A percentile compares a stretch with the other conserved stretches of the same genome.
phyloP scores from a whole-genome alignment of 2,888 invertebrate genomes.

The Laothoe populi region DNA sequence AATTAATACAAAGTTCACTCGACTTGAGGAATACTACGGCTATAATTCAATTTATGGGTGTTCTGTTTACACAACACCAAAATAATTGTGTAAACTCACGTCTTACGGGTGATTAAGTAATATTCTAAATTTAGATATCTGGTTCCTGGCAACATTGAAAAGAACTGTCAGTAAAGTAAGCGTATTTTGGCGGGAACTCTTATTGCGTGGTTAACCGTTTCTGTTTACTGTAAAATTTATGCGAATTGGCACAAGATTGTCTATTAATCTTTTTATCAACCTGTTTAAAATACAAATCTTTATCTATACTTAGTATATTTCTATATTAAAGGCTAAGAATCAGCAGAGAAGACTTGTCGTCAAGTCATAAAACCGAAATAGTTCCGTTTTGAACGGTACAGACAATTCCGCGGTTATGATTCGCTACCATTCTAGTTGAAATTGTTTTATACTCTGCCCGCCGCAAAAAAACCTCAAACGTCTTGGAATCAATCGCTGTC shows the following conservation, averaged over 20 bases:
- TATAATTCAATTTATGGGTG: slow-evolving; percentile 14
- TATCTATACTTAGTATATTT: too few relatives aligned
- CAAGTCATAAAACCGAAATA: background rate
- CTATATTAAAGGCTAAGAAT: too few relatives aligned
- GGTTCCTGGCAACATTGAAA: slow-evolving; percentile 14
- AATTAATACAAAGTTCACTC: slow-evolving; percentile 8
- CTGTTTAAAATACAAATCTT: too few relatives aligned
- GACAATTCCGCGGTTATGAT: slow-evolving; percentile 17
- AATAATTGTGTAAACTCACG: slow-evolving; percentile 16
- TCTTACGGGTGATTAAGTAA: background rate
- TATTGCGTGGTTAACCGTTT: background rate
- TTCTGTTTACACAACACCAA: background rate
- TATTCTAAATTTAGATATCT: background rate
- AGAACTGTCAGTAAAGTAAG: background rate
- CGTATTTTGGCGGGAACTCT: background rate
- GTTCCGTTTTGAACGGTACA: slow-evolving; percentile 18
- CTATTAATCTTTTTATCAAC: too few relatives aligned
- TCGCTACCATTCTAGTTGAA: slow-evolving; percentile 2
- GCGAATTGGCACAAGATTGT: too few relatives aligned
- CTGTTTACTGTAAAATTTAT: background rate
- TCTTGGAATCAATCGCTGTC: background rate
- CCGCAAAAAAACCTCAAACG: slow-evolving; percentile 11
- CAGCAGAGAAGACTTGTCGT: background rate
- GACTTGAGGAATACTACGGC: background rate
- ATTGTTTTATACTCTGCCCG: background rate